phyloP scores from a whole-genome alignment of 2,797 vertebrate species.

The Vespertilio murinus region DNA sequence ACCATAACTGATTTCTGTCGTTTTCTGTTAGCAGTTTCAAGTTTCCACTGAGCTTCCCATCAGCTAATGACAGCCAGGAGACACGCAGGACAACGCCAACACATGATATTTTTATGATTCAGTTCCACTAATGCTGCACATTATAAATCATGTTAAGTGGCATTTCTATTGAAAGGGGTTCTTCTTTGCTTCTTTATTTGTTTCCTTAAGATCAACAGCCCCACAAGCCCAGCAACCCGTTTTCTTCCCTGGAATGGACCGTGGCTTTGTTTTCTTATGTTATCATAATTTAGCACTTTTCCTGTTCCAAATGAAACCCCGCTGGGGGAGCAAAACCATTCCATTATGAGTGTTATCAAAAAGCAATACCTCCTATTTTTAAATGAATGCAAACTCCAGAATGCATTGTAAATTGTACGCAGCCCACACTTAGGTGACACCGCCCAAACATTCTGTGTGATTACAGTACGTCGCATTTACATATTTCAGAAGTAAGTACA shows the following conservation, averaged over 20 bases:
- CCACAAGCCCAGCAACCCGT: conserved; percentile 59
- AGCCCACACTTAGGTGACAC: neutral
- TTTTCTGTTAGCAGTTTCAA: conserved; percentile 59
- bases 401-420: conserved; percentile 34
- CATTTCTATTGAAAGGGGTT: conserved; percentile 71
- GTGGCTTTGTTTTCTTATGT: conserved; percentile 75
- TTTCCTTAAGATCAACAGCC: conserved; percentile 66
- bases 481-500: conserved; percentile 7
- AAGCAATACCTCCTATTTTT: conserved; percentile 71
- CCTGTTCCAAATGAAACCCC: conserved; percentile 63
- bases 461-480: neutral
- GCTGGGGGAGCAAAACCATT: conserved; percentile 60
- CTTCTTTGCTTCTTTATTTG: conserved; percentile 66
- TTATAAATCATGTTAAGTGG: conserved; percentile 83
- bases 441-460: conserved; percentile 38
- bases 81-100: neutral
- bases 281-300: conserved; percentile 64
- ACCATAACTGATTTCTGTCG: conserved; percentile 38
- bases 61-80: conserved; percentile 75
- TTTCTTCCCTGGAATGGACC: conserved; percentile 54
- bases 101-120: conserved; percentile 71
- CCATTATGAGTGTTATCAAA: conserved; percentile 65
- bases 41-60: conserved; percentile 23
- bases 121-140: conserved; percentile 73
- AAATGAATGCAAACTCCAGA: conserved; percentile 25